Evolutionary conservation across 2,797 vertebrate genomes (phyloP).

Genomic region (Sebastes vulpes): DNA sequence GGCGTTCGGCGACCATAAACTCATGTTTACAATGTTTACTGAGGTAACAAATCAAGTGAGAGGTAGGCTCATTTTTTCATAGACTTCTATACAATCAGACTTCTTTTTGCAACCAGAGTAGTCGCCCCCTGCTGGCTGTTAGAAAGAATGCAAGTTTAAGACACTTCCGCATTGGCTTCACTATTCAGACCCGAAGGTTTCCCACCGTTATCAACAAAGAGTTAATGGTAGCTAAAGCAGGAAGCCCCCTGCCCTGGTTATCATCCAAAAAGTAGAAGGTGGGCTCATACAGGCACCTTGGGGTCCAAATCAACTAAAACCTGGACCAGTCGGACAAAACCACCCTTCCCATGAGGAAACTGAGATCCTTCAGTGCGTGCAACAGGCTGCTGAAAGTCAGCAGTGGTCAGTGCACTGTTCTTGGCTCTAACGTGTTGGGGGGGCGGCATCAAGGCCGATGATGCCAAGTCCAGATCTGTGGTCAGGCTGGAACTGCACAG

Average conservation of each 20-base stretch:
- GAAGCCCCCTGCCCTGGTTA: not conserved
- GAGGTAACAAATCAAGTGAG: no score
- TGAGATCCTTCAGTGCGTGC: not conserved
- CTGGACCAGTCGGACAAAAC: not conserved
- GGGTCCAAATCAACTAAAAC: not conserved
- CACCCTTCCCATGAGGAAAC: not conserved
- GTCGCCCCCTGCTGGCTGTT: no score
- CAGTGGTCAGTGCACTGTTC: constrained; percentile 4
- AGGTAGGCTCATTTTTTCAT: no score
- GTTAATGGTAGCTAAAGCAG: not conserved
- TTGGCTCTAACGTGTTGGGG: constrained; percentile 12
- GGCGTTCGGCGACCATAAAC: no score
- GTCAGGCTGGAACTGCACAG: constrained; percentile 36
- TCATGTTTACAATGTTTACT: no score
- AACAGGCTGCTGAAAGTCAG: constrained; percentile 13
- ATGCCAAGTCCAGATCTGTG: constrained; percentile 22
- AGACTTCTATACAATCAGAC: no score
- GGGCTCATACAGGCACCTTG: not conserved
- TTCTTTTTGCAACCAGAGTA: no score
- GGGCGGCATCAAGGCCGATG: constrained; percentile 4
- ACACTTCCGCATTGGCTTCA: no score
- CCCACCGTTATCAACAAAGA: not conserved
- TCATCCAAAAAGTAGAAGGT: not conserved
- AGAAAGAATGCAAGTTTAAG: no score
- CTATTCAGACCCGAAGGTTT: no score